Percentiles rank a stretch among this genome's conserved stretches.
Conservation (phyloP, 2,888 invertebrate genomes). For the Orthosia gothica region DNA sequence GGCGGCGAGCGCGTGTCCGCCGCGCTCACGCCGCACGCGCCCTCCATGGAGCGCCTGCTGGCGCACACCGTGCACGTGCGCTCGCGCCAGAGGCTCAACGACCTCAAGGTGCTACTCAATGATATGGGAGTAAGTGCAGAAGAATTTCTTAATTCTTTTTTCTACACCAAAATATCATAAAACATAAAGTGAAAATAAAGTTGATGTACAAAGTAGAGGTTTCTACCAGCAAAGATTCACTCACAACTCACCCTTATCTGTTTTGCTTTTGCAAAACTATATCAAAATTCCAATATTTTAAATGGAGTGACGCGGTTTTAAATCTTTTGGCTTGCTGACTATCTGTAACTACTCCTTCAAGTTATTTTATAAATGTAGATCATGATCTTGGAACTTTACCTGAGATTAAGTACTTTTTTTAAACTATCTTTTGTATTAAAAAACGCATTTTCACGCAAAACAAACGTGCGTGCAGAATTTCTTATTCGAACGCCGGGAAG, state of each 20-base stretch:
- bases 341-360: background rate
- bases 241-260: background rate
- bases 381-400: background rate
- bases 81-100: slow-evolving; percentile 95
- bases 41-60: slow-evolving; percentile 98
- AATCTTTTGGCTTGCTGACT: background rate
- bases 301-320: background rate
- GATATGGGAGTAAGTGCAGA: slow-evolving; percentile 89
- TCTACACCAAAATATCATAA: too few species aligned
- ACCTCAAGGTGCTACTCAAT: slow-evolving; percentile 95
- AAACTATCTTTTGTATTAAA: too few species aligned
- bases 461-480: too few species aligned
- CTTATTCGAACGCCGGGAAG: too few species aligned
- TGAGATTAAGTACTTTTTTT: too few species aligned
- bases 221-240: too few species aligned
- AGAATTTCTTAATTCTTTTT: background rate
- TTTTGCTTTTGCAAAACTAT: background rate
- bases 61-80: slow-evolving; percentile 99
- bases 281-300: too few species aligned
- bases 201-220: too few species aligned
- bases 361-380: background rate
- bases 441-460: too few species aligned
- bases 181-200: too few species aligned
- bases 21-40: slow-evolving; percentile 96
- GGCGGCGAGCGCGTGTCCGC: slow-evolving; percentile 91